A percentile compares a stretch with the other conserved stretches of the same genome.
These are phyloP conservation scores for Zaprionus tsacasi DNA, from an alignment of 1,140 invertebrate species.

Conservation along the genomic window DNA sequence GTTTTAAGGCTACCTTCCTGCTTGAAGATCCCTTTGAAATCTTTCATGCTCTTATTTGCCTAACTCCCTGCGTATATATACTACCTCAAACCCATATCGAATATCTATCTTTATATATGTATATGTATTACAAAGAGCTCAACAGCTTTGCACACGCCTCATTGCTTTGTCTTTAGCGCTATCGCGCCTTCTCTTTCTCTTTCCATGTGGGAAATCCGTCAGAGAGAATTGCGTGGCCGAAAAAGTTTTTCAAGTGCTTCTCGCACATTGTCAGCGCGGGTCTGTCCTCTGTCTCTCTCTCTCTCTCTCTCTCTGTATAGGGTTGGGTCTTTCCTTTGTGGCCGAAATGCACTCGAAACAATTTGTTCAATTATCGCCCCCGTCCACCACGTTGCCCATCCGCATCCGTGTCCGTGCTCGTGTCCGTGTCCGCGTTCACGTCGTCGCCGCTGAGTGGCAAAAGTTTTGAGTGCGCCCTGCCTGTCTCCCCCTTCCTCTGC, in stretches of 20 bases:
- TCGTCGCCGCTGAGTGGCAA: constrained; percentile 59
- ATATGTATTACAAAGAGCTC: neutral
- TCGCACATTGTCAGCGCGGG: constrained; percentile 17
- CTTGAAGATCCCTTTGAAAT: neutral
- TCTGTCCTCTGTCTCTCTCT: neutral
- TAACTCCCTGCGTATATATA: neutral
- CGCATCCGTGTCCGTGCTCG: neutral
- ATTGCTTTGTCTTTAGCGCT: constrained; percentile 18
- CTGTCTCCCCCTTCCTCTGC: neutral
- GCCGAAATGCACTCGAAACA: constrained; percentile 73
- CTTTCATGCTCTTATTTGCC: neutral
- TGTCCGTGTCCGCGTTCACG: neutral
- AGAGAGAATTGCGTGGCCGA: constrained; percentile 18
- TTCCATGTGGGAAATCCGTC: constrained; percentile 91
- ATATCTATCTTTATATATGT: no score
- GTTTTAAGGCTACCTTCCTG: no score
- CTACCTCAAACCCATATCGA: neutral
- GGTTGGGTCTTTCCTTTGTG: constrained; percentile 36
- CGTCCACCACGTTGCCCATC: constrained; percentile 5
- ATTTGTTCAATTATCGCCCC: constrained; percentile 80
- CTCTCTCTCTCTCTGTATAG: neutral
- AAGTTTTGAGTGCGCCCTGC: constrained; percentile 57
- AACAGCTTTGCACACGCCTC: neutral
- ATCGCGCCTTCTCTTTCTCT: constrained; percentile 64
- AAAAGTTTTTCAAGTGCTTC: constrained; percentile 41